A percentile compares a stretch with the other conserved stretches of the same genome.
Evolutionary conservation across 2,797 vertebrate species (phyloP).

Genomic region (Melanotaenia pygmaea): DNA sequence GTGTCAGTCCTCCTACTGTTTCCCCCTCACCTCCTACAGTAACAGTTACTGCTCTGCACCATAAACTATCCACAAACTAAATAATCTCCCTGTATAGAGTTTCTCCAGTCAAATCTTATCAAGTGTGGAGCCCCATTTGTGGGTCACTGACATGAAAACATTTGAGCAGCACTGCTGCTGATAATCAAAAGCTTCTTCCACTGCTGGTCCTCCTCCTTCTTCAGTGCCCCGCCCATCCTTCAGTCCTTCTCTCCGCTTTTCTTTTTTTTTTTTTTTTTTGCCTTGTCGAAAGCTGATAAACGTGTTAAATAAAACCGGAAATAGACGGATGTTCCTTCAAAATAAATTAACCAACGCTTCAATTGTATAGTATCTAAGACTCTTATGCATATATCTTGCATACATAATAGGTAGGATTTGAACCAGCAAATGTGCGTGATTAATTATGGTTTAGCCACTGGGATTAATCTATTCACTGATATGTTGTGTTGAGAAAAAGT

Average conservation of each 20-base stretch:
- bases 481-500: not conserved
- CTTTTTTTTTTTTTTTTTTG: too few species aligned
- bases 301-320: not conserved
- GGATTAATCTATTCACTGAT: not conserved
- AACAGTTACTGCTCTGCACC: not conserved
- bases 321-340: not conserved
- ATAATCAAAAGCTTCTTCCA: constrained; percentile 54
- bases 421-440: not conserved
- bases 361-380: too few species aligned
- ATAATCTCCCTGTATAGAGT: constrained; percentile 31
- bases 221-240: constrained; percentile 5
- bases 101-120: constrained; percentile 46
- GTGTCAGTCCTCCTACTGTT: not conserved
- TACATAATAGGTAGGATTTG: not conserved
- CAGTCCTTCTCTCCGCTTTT: not conserved
- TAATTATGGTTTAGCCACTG: not conserved
- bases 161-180: constrained; percentile 44
- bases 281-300: constrained; percentile 2
- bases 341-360: constrained; percentile 16
- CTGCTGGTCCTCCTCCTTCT: constrained; percentile 24
- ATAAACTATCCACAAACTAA: constrained; percentile 9
- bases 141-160: constrained; percentile 65
- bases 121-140: constrained; percentile 49
- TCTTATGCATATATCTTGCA: not conserved
- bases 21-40: not conserved